phyloP scores from a whole-genome alignment of 1,140 invertebrate species.

The Mactra quadrangularis region DNA sequence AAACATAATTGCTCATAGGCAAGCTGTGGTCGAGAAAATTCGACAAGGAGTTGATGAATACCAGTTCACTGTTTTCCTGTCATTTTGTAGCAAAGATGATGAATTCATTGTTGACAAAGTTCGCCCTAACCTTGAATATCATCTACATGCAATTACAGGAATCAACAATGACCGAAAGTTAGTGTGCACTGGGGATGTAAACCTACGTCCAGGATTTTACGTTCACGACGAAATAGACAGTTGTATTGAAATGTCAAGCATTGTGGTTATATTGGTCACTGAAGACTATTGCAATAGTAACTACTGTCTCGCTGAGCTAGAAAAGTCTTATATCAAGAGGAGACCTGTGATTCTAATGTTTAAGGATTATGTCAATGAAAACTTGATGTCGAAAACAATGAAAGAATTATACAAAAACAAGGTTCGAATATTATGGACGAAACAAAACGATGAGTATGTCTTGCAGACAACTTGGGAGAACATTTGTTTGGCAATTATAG shows the following conservation, averaged over 20 bases:
- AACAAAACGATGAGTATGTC: not conserved
- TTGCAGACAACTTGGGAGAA: constrained; percentile 34
- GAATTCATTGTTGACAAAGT: not conserved
- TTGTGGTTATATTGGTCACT: constrained; percentile 8
- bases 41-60: not conserved
- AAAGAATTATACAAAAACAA: constrained; percentile 27
- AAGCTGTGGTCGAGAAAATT: not conserved
- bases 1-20: no score
- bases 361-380: constrained; percentile 3
- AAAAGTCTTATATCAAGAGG: not conserved
- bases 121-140: not conserved
- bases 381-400: constrained; percentile 18
- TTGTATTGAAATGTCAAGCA: not conserved
- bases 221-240: not conserved
- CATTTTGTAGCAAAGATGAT: constrained; percentile 11
- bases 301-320: constrained; percentile 1
- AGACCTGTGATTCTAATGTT: constrained; percentile 27
- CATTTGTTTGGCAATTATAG: constrained; percentile 19
- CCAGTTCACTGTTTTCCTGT: constrained; percentile 10
- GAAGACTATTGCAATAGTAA: not conserved
- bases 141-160: constrained; percentile 5
- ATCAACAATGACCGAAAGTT: constrained; percentile 2
- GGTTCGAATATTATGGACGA: constrained; percentile 9
- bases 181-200: constrained; percentile 18
- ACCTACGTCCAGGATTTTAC: constrained; percentile 18